These are phyloP conservation scores for Mythimna ferrago DNA, from an alignment of 2,888 invertebrate species.

Conservation along the genomic window DNA sequence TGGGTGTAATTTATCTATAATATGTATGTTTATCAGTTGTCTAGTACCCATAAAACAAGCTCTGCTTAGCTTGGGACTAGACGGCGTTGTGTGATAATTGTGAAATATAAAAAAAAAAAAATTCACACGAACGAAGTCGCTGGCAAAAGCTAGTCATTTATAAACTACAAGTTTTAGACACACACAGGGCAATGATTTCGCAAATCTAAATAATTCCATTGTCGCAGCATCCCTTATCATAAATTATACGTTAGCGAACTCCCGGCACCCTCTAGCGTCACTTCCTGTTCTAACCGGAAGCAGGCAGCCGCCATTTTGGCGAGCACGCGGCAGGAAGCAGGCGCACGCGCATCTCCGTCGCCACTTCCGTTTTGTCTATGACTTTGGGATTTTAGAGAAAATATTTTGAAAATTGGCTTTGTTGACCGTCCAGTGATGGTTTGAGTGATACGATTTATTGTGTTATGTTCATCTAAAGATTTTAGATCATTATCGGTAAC, in stretches of 20 bases:
- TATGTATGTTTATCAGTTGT: no score
- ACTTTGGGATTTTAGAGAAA: constrained; percentile 84
- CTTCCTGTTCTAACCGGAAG: constrained; percentile 83
- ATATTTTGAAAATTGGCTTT: constrained; percentile 74
- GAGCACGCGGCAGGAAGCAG: constrained; percentile 88
- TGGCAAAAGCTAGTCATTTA: neutral
- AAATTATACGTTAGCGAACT: constrained; percentile 81
- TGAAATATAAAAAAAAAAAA: no score
- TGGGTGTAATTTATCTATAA: no score
- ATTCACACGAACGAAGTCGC: no score
- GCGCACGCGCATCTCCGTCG: constrained; percentile 87
- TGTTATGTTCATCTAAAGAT: no score
- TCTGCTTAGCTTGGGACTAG: no score
- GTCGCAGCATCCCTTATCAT: constrained; percentile 81
- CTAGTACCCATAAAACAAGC: no score
- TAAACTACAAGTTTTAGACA: constrained; percentile 14
- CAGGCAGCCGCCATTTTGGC: constrained; percentile 88
- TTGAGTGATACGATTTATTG: constrained; percentile 53
- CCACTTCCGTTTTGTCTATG: constrained; percentile 83
- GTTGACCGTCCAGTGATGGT: constrained; percentile 39
- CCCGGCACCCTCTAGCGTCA: constrained; percentile 79
- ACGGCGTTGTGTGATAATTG: no score
- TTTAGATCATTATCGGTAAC: no score
- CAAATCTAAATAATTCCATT: constrained; percentile 76
- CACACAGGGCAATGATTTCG: constrained; percentile 73